A percentile compares a stretch with the other conserved stretches of the same genome.
These are phyloP conservation scores for Lagorchestes hirsutus DNA, from an alignment of 2,797 vertebrate species.

Conservation along the genomic window DNA sequence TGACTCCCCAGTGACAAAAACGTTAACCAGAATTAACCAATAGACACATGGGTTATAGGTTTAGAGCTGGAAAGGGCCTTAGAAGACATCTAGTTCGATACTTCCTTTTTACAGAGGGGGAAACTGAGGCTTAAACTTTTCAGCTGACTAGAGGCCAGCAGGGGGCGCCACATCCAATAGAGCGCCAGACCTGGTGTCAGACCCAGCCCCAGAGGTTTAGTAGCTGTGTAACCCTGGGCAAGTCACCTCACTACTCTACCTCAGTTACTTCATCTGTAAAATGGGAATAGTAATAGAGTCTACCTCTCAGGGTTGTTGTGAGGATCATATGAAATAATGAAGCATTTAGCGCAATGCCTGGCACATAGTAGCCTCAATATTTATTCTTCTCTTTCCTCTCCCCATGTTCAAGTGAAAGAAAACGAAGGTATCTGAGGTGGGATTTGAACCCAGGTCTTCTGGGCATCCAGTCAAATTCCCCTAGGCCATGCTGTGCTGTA, in stretches of 20 bases:
- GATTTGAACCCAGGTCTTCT: neutral
- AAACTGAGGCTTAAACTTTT: neutral
- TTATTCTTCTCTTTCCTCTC: neutral
- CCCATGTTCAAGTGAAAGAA: neutral
- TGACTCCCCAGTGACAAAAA: too few species aligned
- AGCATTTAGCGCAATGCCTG: neutral
- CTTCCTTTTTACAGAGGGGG: neutral
- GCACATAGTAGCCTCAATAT: neutral
- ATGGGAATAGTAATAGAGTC: neutral
- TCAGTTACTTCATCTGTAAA: neutral
- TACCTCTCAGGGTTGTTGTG: neutral
- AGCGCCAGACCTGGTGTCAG: neutral
- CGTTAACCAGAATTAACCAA: neutral
- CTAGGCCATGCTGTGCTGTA: neutral
- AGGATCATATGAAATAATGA: neutral
- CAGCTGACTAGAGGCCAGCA: neutral
- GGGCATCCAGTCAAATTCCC: neutral
- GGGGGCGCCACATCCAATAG: neutral
- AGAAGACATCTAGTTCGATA: too few species aligned
- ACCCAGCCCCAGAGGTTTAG: neutral
- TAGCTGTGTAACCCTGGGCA: neutral
- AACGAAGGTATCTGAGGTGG: neutral
- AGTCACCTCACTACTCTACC: neutral
- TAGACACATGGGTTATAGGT: neutral
- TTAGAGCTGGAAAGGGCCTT: neutral